A percentile compares a stretch with the other conserved stretches of the same genome.
phyloP scores from a whole-genome alignment of 2,113 vertebrate genomes.

The Ranitomeya variabilis region DNA sequence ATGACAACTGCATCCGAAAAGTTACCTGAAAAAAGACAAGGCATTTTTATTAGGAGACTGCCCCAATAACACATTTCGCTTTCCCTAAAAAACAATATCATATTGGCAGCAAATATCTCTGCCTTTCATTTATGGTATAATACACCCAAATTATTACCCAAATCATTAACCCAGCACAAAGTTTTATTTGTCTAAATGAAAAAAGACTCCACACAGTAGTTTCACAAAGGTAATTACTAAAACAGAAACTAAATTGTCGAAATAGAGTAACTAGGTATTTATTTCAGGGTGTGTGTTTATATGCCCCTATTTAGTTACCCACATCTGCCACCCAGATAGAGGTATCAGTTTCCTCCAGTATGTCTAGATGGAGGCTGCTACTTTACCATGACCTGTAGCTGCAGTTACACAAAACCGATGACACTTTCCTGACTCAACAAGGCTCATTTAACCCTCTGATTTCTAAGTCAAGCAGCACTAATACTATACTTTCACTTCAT shows the following conservation, averaged over 20 bases:
- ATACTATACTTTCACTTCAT: neutral
- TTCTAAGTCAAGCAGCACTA: neutral
- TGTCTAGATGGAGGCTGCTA: slow-evolving; percentile 41
- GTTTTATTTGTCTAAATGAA: neutral
- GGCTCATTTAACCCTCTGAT: slow-evolving; percentile 20
- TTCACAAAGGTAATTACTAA: slow-evolving; percentile 40
- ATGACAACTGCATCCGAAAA: too few relatives aligned
- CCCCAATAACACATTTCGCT: too few relatives aligned
- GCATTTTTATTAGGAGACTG: too few relatives aligned
- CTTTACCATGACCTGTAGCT: slow-evolving; percentile 47
- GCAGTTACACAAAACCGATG: slow-evolving; percentile 52
- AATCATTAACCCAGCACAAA: neutral
- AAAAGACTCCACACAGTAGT: neutral
- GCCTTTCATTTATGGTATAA: neutral
- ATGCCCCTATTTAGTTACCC: slow-evolving; percentile 53
- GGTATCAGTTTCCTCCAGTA: slow-evolving; percentile 51
- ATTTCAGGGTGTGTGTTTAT: slow-evolving; percentile 50
- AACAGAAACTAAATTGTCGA: slow-evolving; percentile 26
- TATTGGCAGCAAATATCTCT: neutral
- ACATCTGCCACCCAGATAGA: slow-evolving; percentile 52
- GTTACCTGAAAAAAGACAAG: too few relatives aligned
- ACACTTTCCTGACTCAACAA: slow-evolving; percentile 41
- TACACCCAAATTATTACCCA: neutral
- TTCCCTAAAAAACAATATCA: neutral
- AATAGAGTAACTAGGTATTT: slow-evolving; percentile 45